Evolutionary conservation across 2,888 invertebrate species (phyloP), one percentile per base, ranked within the genome.

Genomic region (Tetranychus piercei): DNA sequence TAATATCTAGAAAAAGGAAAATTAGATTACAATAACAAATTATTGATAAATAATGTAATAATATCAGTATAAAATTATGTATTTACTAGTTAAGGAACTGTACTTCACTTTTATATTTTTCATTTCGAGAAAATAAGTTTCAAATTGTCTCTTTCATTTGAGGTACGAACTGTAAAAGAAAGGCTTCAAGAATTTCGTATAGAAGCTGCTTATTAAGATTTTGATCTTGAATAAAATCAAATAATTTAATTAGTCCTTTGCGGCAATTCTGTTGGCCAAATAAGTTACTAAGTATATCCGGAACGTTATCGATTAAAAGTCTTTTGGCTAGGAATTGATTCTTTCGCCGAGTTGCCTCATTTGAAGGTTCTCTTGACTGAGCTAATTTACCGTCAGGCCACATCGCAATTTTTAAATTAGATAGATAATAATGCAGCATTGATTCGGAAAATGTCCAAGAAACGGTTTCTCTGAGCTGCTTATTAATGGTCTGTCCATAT

Each of bases 401-500:
- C 87, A 92, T 90, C 1, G 90, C 89, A 82, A 92, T 92, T 75
- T 90, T 86, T 77, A 92, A 87, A 44, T 89, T 85, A 76, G 90
- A 88, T 72, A 90, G 88, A 82, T 93, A 94, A 82, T 90, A 91
- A 81, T 92, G 89, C 76, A 94, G 82, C 92, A 93, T 93, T 77
- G 90, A 89, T 82, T 94, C 94, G 15, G 91, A 92, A 81, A 91
- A 90, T 79, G 91, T 83, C 89, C 91, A 92, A 44, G 88, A 87
- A 73, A 93, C 88, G 0, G 90, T 91, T 80, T 92, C 92, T 78
- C 91, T 87, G 74, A 93, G 89, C 86, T 93, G 77, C 55, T 77
- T 83, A 81, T 92, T 94, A 71, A 94, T 94, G 75, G 92, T 93
- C 77, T 92, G 86, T n/a, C 92, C 92, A 81, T 92, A 93, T 0